Conservation (phyloP, 2,888 invertebrate species). For the Hirtodrosophila trivittata region DNA sequence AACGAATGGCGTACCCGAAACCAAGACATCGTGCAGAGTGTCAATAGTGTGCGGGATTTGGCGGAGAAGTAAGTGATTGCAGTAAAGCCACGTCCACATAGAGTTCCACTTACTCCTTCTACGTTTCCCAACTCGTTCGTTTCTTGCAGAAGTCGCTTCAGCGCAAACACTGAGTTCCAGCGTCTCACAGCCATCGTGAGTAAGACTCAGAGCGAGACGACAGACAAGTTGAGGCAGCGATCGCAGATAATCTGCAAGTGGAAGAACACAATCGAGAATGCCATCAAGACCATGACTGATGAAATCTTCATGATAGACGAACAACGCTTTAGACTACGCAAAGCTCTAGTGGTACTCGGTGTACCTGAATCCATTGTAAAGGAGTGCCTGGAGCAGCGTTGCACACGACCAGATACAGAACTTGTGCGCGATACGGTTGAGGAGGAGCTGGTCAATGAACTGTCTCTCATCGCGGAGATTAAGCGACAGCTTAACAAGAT, state of each 20-base stretch:
- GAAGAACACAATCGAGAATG: conserved; percentile 90
- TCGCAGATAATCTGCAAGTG: conserved; percentile 89
- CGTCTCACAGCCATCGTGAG: conserved; percentile 88
- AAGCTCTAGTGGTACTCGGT: conserved; percentile 87
- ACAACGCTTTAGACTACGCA: conserved; percentile 88
- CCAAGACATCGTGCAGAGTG: conserved; percentile 84
- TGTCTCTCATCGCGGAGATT: conserved; percentile 89
- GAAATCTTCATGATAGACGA: conserved; percentile 89
- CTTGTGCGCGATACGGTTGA: conserved; percentile 90
- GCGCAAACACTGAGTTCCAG: conserved; percentile 87
- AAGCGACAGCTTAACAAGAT: conserved; percentile 87
- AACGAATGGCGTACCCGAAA: conserved; percentile 89
- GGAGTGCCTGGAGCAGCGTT: conserved; percentile 89
- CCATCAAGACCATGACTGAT: conserved; percentile 88
- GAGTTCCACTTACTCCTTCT: not conserved
- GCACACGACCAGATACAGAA: conserved; percentile 89
- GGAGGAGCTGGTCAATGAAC: conserved; percentile 90
- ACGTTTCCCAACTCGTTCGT: too few relatives aligned
- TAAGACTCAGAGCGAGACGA: conserved; percentile 88
- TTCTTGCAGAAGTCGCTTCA: conserved; percentile 86
- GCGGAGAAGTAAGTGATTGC: conserved; percentile 84
- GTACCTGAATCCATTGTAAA: conserved; percentile 90
- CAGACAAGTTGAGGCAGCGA: conserved; percentile 87
- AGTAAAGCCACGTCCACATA: not conserved
- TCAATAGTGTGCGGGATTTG: conserved; percentile 84